phyloP scores from a whole-genome alignment of 2,113 vertebrate species.

The Sialia sialis region DNA sequence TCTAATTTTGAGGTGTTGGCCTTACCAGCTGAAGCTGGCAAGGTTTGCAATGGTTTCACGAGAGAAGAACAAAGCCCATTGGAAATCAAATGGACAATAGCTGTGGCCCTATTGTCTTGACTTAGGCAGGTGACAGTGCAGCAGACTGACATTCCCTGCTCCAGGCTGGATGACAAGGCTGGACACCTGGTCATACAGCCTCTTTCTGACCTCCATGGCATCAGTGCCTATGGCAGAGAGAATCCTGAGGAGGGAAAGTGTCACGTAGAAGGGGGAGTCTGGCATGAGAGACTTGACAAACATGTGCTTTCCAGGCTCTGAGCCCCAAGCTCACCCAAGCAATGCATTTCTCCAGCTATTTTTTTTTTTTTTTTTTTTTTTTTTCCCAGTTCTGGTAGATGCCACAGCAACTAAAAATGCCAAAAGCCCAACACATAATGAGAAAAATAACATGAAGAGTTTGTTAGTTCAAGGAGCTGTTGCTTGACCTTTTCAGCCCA shows the following conservation, averaged over 20 bases:
- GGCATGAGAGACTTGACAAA: neutral
- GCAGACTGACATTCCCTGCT: neutral
- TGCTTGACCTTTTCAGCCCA: neutral
- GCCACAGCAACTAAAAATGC: neutral
- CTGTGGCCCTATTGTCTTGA: neutral
- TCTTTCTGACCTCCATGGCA: neutral
- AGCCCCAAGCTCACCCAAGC: neutral
- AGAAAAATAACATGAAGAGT: neutral
- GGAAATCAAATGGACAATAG: neutral
- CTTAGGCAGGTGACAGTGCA: rapidly evolving
- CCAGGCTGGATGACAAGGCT: neutral
- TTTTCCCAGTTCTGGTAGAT: neutral
- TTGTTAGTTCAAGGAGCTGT: neutral
- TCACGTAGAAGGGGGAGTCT: neutral
- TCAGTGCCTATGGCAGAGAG: neutral
- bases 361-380: neutral
- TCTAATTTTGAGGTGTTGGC: neutral
- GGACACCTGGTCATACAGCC: neutral
- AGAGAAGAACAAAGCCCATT: neutral
- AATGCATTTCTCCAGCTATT: neutral
- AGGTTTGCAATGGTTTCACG: neutral
- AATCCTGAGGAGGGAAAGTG: neutral
- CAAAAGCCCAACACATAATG: neutral
- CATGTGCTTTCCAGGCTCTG: neutral
- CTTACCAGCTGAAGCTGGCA: neutral